Evolutionary conservation across 2,113 vertebrate genomes (phyloP).

Genomic region (Corythornis cristatus): DNA sequence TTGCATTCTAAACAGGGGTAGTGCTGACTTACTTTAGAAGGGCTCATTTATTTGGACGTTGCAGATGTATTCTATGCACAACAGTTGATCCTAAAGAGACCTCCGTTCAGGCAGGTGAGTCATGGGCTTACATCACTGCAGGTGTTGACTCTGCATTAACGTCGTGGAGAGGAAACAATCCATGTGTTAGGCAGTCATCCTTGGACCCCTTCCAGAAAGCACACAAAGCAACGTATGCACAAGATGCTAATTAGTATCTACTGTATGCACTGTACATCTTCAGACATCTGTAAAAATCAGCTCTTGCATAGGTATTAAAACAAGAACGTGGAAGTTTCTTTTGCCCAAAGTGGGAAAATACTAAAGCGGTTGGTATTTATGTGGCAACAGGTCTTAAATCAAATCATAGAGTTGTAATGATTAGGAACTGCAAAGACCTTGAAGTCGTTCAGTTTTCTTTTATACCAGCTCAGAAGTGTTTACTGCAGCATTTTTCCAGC

Average conservation of each 20-base stretch:
- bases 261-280: constrained; percentile 18
- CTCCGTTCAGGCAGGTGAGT: constrained; percentile 78
- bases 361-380: neutral
- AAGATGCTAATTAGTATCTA: constrained; percentile 47
- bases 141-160: constrained; percentile 51
- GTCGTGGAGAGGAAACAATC: constrained; percentile 59
- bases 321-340: neutral
- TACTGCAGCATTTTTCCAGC: neutral
- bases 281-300: constrained; percentile 26
- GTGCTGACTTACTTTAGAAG: constrained; percentile 71
- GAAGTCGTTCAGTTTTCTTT: neutral
- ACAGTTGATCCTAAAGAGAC: constrained; percentile 48
- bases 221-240: constrained; percentile 33
- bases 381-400: neutral
- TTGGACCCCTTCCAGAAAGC: constrained; percentile 51
- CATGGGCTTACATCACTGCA: constrained; percentile 71
- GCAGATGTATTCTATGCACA: constrained; percentile 67
- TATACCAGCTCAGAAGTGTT: neutral
- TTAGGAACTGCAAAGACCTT: constrained; percentile 15
- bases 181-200: constrained; percentile 29
- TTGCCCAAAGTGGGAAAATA: neutral
- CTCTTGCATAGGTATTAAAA: constrained; percentile 5
- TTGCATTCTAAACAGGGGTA: constrained; percentile 72
- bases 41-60: constrained; percentile 67
- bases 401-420: constrained; percentile 30